Evolutionary conservation across 2,113 vertebrate species (phyloP).

Genomic region (Neoarius graeffei): DNA sequence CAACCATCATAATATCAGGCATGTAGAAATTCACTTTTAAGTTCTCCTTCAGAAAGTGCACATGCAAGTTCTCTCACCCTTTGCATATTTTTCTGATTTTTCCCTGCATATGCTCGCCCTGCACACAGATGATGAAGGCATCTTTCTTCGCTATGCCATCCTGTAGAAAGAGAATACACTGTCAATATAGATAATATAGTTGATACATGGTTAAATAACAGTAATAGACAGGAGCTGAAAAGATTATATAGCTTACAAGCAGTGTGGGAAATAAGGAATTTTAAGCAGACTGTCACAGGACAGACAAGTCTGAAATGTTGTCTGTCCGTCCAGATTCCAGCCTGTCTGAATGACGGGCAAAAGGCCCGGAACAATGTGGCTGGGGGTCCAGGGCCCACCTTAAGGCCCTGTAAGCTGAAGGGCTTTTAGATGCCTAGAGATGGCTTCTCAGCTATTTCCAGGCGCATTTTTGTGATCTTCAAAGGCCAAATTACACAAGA

Average conservation of each 20-base stretch:
- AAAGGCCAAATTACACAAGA: no score
- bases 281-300: no score
- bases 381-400: no score
- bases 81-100: constrained; percentile 61
- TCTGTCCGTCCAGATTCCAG: no score
- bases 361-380: no score
- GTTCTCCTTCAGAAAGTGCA: background rate
- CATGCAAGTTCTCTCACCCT: constrained; percentile 52
- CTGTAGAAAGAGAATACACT: constrained; percentile 44
- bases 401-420: no score
- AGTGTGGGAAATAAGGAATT: no score
- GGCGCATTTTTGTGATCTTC: no score
- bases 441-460: no score
- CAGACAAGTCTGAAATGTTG: no score
- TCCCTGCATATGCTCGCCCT: constrained; percentile 59
- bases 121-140: constrained; percentile 62
- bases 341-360: no score
- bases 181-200: background rate
- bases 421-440: no score
- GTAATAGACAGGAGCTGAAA: background rate
- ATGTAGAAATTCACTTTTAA: background rate
- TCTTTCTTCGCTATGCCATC: constrained; percentile 54
- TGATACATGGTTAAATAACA: background rate
- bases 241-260: background rate
- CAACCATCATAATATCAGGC: background rate